Evolutionary conservation across 2,113 vertebrate genomes (phyloP).

Genomic region (Oreochromis aureus): DNA sequence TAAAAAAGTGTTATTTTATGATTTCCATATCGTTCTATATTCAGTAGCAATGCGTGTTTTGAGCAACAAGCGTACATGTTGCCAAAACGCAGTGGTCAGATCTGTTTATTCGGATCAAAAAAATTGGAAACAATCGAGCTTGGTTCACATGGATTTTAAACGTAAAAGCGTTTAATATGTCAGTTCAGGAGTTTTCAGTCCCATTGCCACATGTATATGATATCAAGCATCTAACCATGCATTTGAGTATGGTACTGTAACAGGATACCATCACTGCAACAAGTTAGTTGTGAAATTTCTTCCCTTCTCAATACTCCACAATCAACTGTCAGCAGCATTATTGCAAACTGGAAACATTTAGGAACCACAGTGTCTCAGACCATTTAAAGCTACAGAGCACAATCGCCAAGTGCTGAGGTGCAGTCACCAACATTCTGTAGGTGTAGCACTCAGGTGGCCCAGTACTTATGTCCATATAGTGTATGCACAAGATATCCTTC

Average conservation of each 20-base stretch:
- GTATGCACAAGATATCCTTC: neutral
- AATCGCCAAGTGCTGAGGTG: neutral
- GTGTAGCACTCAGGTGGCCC: neutral
- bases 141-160: neutral
- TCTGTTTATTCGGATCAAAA: neutral
- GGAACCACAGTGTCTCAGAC: neutral
- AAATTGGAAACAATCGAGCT: neutral
- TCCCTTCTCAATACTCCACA: neutral
- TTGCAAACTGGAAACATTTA: neutral
- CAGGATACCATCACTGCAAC: neutral
- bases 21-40: accelerated
- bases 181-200: neutral
- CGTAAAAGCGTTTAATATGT: neutral
- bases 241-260: neutral
- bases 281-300: neutral
- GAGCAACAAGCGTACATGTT: neutral
- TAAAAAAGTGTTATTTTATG: neutral
- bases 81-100: neutral
- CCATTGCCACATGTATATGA: neutral
- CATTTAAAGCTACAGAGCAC: neutral
- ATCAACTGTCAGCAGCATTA: neutral
- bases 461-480: neutral
- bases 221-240: neutral
- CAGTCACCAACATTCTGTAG: neutral
- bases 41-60: neutral